These are phyloP conservation scores for Drosophila ficusphila DNA, from an alignment of 1,140 invertebrate species.

Conservation along the genomic window DNA sequence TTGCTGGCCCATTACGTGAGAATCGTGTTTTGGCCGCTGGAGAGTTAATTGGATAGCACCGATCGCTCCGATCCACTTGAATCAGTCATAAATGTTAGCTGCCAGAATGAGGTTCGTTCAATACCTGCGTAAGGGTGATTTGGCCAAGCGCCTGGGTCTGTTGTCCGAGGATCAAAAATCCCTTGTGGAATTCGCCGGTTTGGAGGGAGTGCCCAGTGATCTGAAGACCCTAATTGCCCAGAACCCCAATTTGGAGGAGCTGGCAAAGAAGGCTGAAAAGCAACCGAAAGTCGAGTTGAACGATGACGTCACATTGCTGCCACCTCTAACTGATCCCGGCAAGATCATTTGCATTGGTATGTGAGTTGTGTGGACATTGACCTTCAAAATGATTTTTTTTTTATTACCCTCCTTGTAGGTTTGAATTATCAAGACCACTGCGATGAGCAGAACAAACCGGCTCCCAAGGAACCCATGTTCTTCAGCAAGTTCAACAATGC, in stretches of 20 bases:
- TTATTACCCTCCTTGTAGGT: constrained; percentile 87
- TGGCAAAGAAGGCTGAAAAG: constrained; percentile 47
- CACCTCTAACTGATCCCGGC: constrained; percentile 89
- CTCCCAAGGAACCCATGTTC: constrained; percentile 90
- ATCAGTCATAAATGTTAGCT: constrained; percentile 67
- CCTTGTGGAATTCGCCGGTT: constrained; percentile 57
- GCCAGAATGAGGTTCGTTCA: constrained; percentile 84
- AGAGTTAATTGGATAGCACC: constrained; percentile 15
- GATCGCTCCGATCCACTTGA: not conserved
- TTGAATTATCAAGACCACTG: constrained; percentile 93
- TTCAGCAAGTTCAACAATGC: constrained; percentile 93
- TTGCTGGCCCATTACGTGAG: constrained; percentile 23
- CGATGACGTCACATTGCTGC: constrained; percentile 86
- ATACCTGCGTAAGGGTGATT: constrained; percentile 75
- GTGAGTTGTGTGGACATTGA: not conserved
- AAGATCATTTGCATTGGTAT: constrained; percentile 89
- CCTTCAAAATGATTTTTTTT: not conserved
- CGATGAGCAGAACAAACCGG: constrained; percentile 89
- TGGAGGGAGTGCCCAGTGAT: constrained; percentile 61
- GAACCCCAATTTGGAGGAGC: constrained; percentile 53
- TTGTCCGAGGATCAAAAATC: constrained; percentile 73
- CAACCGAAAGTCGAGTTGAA: constrained; percentile 49
- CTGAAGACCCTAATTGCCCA: constrained; percentile 72
- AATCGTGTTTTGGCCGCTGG: constrained; percentile 13
- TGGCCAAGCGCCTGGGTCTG: constrained; percentile 67